Evolutionary conservation across 2,797 vertebrate genomes (phyloP).

Genomic region (Tachyglossus aculeatus): DNA sequence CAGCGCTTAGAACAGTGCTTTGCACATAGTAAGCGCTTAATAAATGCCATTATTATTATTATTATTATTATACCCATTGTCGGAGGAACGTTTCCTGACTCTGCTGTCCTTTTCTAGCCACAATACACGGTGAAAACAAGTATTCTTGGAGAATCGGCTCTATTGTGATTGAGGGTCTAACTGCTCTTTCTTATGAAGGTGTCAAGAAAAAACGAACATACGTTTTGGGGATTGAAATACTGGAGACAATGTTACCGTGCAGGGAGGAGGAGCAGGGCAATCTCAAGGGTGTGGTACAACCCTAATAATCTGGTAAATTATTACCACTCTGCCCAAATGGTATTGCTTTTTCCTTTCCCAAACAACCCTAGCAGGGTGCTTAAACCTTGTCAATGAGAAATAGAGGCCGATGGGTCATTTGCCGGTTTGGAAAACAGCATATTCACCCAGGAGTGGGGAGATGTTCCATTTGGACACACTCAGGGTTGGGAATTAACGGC

Average conservation of each 20-base stretch:
- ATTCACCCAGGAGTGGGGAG: too few species aligned
- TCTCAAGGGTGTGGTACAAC: neutral
- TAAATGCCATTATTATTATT: too few species aligned
- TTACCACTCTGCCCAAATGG: neutral
- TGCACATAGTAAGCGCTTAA: too few species aligned
- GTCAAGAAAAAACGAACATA: slow-evolving; percentile 57
- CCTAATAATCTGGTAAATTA: neutral
- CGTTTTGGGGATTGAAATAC: slow-evolving; percentile 40
- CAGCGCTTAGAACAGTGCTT: too few species aligned
- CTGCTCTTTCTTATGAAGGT: slow-evolving; percentile 53
- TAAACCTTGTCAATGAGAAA: slow-evolving; percentile 21
- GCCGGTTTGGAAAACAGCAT: neutral
- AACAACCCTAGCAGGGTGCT: neutral
- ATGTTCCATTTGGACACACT: too few species aligned
- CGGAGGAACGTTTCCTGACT: too few species aligned
- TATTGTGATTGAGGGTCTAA: too few species aligned
- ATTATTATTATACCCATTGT: too few species aligned
- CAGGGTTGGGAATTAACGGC: too few species aligned
- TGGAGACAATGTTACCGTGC: slow-evolving; percentile 34
- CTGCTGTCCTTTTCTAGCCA: too few species aligned
- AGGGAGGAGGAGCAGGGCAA: slow-evolving; percentile 26
- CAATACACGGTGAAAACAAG: too few species aligned
- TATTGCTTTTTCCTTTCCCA: neutral
- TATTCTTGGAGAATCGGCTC: too few species aligned
- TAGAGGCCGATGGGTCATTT: slow-evolving; percentile 10